Conservation (phyloP, 2,888 invertebrate species). For the Plebejus argus region DNA sequence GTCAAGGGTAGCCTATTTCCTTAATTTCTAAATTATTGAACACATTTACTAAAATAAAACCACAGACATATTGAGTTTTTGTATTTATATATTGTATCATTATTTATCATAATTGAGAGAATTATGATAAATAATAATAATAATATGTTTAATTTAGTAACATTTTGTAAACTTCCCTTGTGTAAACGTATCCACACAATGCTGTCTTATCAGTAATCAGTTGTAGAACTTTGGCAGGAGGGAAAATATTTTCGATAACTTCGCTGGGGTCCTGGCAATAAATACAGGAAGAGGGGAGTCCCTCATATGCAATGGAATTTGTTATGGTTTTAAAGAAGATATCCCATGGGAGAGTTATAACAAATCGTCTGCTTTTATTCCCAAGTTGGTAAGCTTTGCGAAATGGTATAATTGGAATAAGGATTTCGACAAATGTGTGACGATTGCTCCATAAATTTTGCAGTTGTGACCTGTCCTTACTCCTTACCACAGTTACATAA, state of each 20-base stretch:
- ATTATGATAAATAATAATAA: too few relatives aligned
- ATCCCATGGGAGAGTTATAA: conserved; percentile 64
- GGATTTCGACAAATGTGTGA: neutral
- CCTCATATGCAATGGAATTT: conserved; percentile 72
- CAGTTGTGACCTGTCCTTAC: neutral
- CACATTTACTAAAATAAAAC: too few relatives aligned
- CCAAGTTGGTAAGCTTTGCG: conserved; percentile 39
- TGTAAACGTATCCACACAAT: conserved; percentile 51
- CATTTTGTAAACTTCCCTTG: neutral
- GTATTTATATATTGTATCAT: too few relatives aligned
- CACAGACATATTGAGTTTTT: too few relatives aligned
- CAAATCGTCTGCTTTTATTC: conserved; percentile 42
- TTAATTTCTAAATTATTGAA: too few relatives aligned
- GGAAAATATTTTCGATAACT: conserved; percentile 80
- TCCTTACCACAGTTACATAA: neutral
- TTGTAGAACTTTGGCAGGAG: conserved; percentile 75
- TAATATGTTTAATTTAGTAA: too few relatives aligned
- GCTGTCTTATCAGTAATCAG: conserved; percentile 73
- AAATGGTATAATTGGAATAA: conserved; percentile 15
- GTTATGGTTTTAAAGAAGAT: conserved; percentile 74
- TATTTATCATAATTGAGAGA: too few relatives aligned
- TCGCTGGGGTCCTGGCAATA: conserved; percentile 74
- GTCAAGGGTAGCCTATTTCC: too few relatives aligned
- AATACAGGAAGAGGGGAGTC: conserved; percentile 66
- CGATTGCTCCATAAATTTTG: neutral